Evolutionary conservation across 2,113 vertebrate genomes (phyloP), one percentile per base, ranked within the genome.

Genomic region (Axis porcinus): DNA sequence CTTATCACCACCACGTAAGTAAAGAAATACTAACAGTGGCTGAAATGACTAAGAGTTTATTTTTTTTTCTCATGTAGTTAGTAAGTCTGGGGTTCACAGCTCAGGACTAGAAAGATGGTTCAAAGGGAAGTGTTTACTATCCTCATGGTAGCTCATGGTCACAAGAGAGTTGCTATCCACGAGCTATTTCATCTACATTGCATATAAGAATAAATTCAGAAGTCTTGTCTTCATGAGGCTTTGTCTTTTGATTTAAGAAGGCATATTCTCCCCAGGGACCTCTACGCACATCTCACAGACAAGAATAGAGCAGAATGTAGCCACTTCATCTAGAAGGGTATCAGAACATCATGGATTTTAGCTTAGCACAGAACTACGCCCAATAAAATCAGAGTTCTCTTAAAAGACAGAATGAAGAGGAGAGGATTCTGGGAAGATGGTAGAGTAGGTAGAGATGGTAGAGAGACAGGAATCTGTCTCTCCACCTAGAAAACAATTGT

Each of bases 161-260:
- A 85, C 17, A 86, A 45, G 7, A 86, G 52, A 33, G 33, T 33
- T 93, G 50, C 86, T 86, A 67, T 2, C 36, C 50, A 86, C 15
- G 36, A 82, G 54, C 6, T 43, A 70, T 86, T 96, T 97, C 70
- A 95, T 79, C 33, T 54, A 94, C 14, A 74, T 94, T 86, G 57
- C 55, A 89, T 30, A 16, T 74, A 86, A 83, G n/a, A 91, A 74
- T 64, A 82, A 96, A 89, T 43, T 28, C 85, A 91, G 82, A 96
- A 83, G 33, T 81, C 28, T 58, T 94, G 7, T 50, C 74, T 95
- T 89, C 43, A 40, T 60, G 78, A 93, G 76, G 21, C 33, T 85
- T 95, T 96, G 43, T 78, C 50, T 62, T 84, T 92, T 96, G 78
- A 86, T 86, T 96, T 25, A 88, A 93, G 57, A 96, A 89, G 2